phyloP scores from a whole-genome alignment of 1,140 invertebrate genomes.

The Rhagoletis pomonella region DNA sequence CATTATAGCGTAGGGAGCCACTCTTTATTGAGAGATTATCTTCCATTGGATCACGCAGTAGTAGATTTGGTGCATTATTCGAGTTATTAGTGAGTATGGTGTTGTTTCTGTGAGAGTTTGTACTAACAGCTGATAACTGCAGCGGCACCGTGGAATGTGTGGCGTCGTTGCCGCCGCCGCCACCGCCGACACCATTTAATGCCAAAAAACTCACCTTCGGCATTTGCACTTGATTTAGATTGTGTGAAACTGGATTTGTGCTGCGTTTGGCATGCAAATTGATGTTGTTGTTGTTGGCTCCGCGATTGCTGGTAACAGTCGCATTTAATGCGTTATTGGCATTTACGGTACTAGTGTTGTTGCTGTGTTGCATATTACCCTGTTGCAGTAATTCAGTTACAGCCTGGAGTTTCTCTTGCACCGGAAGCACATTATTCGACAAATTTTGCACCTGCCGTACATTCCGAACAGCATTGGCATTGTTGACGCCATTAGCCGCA shows the following conservation, averaged over 20 bases:
- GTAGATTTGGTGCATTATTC: constrained; percentile 55
- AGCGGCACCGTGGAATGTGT: neutral
- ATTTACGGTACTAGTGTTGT: constrained; percentile 52
- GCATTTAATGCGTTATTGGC: constrained; percentile 31
- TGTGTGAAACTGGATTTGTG: neutral
- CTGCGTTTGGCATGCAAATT: neutral
- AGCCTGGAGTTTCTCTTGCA: constrained; percentile 71
- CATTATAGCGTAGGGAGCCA: constrained; percentile 55
- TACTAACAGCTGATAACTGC: neutral
- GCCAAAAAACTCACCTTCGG: constrained; percentile 58
- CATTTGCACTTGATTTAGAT: constrained; percentile 53
- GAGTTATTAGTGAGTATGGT: constrained; percentile 35
- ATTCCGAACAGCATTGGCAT: constrained; percentile 64
- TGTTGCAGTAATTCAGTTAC: constrained; percentile 66
- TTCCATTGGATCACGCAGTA: constrained; percentile 40
- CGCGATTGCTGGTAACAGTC: constrained; percentile 24
- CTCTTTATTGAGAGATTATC: constrained; percentile 55
- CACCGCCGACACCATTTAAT: constrained; percentile 33
- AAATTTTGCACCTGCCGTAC: constrained; percentile 59
- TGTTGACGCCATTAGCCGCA: neutral
- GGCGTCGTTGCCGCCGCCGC: neutral
- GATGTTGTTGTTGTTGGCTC: neutral
- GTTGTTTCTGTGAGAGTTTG: neutral
- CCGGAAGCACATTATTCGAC: constrained; percentile 71
- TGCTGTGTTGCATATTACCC: constrained; percentile 54